Conservation (phyloP, 2,888 invertebrate species). For the Pegoplata infirma region DNA sequence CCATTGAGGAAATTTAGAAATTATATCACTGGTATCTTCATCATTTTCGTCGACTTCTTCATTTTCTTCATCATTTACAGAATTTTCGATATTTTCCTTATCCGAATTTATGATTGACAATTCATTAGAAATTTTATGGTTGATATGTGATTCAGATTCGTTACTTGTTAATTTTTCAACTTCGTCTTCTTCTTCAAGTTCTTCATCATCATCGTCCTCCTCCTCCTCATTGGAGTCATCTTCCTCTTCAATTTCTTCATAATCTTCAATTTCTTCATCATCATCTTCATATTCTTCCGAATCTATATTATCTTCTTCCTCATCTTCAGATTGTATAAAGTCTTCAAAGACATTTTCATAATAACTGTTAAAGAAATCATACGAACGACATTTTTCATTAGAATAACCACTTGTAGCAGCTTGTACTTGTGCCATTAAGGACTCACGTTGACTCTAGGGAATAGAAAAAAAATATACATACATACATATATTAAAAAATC, state of each 20-base stretch:
- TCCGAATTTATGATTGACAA: slow-evolving; percentile 29
- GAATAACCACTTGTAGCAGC: slow-evolving; percentile 83
- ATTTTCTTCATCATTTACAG: slow-evolving; percentile 30
- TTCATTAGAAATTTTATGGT: slow-evolving; percentile 38
- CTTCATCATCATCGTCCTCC: slow-evolving; percentile 11
- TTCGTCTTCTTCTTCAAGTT: slow-evolving; percentile 17
- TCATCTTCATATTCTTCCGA: slow-evolving; percentile 22
- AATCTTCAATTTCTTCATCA: slow-evolving; percentile 59
- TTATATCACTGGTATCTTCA: slow-evolving; percentile 65
- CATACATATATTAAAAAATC: no score
- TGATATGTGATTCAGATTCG: slow-evolving; percentile 66
- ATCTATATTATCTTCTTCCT: slow-evolving; percentile 37
- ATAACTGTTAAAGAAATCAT: slow-evolving; percentile 80
- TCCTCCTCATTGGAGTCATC: slow-evolving; percentile 13
- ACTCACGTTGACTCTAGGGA: slow-evolving; percentile 79
- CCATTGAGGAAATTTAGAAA: slow-evolving; percentile 81
- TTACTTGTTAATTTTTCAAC: no score
- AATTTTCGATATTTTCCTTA: slow-evolving; percentile 21
- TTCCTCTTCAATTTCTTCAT: slow-evolving; percentile 69
- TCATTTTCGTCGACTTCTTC: slow-evolving; percentile 39
- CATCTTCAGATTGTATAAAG: slow-evolving; percentile 17
- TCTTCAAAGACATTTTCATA: slow-evolving; percentile 65
- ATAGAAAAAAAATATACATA: no score
- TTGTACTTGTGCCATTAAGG: slow-evolving; percentile 81
- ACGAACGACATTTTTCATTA: slow-evolving; percentile 80